Conservation (phyloP, 2,888 invertebrate genomes). For the Tetranychus piercei region DNA sequence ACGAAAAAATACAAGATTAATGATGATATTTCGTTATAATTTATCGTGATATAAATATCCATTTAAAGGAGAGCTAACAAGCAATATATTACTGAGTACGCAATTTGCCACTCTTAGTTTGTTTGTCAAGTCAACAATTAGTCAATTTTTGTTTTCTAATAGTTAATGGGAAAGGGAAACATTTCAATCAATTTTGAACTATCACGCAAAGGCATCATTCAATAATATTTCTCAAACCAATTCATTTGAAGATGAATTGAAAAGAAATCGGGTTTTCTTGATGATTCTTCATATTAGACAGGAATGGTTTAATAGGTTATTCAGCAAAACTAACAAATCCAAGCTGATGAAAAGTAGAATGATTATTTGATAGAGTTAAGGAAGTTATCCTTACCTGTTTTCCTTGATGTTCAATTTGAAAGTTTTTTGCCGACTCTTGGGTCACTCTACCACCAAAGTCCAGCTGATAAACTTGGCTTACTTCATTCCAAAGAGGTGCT, state of each 20-base stretch:
- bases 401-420: slow-evolving; percentile 89
- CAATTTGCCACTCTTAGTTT: too few species aligned
- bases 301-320: slow-evolving; percentile 1
- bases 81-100: too few species aligned
- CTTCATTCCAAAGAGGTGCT: slow-evolving; percentile 95
- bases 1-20: neutral
- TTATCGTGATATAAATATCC: neutral
- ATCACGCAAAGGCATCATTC: too few species aligned
- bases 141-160: too few species aligned
- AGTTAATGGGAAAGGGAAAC: too few species aligned
- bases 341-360: neutral
- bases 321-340: neutral
- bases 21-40: neutral
- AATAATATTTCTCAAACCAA: neutral
- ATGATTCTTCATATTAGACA: neutral
- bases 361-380: neutral
- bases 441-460: slow-evolving; percentile 98
- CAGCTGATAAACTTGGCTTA: slow-evolving; percentile 92
- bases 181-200: too few species aligned
- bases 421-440: slow-evolving; percentile 97
- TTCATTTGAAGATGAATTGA: slow-evolving; percentile 3
- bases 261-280: neutral
- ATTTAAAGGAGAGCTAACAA: neutral
- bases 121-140: too few species aligned
- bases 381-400: slow-evolving; percentile 55